Evolutionary conservation across 1,140 invertebrate species (phyloP).

Genomic region (Ptiloglossa arizonensis): DNA sequence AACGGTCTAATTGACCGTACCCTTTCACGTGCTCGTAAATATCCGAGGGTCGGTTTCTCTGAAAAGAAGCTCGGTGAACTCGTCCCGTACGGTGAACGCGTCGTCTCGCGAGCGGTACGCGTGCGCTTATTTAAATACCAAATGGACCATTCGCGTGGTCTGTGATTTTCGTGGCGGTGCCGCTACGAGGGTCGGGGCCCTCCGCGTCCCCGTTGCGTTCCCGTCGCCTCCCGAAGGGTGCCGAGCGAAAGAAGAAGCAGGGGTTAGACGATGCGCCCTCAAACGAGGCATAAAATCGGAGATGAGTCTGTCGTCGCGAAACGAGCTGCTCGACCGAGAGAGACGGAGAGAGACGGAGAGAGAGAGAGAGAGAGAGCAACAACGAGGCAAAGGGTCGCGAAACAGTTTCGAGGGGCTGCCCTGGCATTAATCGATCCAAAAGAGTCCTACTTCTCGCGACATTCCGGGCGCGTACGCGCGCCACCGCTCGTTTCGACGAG

Average conservation of each 20-base stretch:
- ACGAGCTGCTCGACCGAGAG: constrained; percentile 34
- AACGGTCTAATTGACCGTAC: constrained; percentile 49
- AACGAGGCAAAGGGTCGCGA: constrained; percentile 51
- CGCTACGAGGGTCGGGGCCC: constrained; percentile 46
- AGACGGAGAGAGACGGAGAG: not conserved
- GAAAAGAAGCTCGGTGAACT: constrained; percentile 51
- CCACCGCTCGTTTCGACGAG: not conserved
- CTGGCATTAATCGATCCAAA: constrained; percentile 66
- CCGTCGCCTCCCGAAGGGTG: not conserved
- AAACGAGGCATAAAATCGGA: constrained; percentile 72
- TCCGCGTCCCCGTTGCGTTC: constrained; percentile 4
- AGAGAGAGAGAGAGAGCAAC: not conserved
- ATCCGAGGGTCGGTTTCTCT: constrained; percentile 16
- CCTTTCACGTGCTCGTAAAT: constrained; percentile 38
- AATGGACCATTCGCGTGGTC: constrained; percentile 61
- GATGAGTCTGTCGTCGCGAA: constrained; percentile 65
- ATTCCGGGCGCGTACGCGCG: not conserved
- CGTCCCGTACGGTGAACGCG: constrained; percentile 37
- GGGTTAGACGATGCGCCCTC: constrained; percentile 51
- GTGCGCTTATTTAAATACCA: constrained; percentile 67
- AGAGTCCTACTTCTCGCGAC: constrained; percentile 47
- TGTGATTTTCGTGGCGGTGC: constrained; percentile 61
- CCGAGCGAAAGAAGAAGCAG: constrained; percentile 19
- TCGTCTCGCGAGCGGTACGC: constrained; percentile 11
- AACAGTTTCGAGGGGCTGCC: constrained; percentile 59